Conservation (phyloP, 1,140 invertebrate species). For the Stegodyphus mimosarum region DNA sequence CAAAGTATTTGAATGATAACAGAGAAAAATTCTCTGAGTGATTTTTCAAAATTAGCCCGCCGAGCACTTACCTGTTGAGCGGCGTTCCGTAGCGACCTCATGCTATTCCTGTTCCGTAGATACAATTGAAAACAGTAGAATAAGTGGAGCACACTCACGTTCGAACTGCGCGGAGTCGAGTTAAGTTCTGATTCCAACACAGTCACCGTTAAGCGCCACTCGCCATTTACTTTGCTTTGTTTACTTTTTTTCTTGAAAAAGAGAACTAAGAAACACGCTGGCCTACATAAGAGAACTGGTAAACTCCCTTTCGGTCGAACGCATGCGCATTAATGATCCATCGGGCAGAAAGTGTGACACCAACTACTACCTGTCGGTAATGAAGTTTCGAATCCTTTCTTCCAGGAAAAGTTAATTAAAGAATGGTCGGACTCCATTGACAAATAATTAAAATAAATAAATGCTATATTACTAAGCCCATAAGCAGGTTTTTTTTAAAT, state of each 20-base stretch:
- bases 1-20: no score
- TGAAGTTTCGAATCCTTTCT: no score
- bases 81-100: slow-evolving; percentile 1
- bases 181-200: background rate
- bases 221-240: background rate
- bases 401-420: no score
- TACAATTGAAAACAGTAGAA: background rate
- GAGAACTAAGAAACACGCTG: background rate
- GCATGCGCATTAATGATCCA: background rate
- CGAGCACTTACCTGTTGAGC: background rate
- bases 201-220: background rate
- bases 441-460: no score
- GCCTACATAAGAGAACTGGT: background rate
- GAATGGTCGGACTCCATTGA: no score
- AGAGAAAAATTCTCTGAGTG: background rate
- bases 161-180: background rate
- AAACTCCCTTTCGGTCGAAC: background rate
- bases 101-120: background rate
- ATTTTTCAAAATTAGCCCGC: background rate
- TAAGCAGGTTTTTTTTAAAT: no score
- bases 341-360: background rate
- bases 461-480: no score
- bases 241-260: background rate
- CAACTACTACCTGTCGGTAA: no score
- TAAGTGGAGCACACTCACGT: background rate